phyloP scores from a whole-genome alignment of 2,797 vertebrate species.

The Bucorvus abyssinicus region DNA sequence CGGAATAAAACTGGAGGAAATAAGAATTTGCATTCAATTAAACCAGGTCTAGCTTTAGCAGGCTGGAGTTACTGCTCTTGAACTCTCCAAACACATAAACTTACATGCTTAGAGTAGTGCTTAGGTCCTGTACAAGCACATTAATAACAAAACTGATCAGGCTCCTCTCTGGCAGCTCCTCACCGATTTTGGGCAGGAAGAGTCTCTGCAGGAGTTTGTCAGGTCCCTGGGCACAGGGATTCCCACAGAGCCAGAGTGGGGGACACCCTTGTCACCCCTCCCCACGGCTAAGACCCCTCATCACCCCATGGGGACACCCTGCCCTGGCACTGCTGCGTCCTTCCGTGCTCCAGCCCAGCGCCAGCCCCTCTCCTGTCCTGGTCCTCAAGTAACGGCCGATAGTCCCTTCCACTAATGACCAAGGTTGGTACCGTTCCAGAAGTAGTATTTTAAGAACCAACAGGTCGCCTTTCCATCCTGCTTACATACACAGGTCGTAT shows the following conservation, averaged over 20 bases:
- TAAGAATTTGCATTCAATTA: not conserved
- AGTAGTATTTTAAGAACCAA: not conserved
- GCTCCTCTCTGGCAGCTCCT: not conserved
- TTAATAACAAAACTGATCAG: constrained; percentile 45
- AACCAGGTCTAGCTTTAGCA: not conserved
- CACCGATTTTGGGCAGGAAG: not conserved
- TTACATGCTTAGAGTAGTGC: constrained; percentile 5
- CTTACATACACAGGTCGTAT: not conserved
- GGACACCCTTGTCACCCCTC: accelerated
- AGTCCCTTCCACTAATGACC: not conserved
- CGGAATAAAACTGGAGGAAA: constrained; percentile 1
- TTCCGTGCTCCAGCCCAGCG: not conserved
- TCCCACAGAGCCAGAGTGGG: accelerated
- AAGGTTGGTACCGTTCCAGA: not conserved
- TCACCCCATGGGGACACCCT: accelerated
- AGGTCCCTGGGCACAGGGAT: accelerated
- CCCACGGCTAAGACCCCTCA: not conserved
- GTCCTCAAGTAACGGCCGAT: accelerated
- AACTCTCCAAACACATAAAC: not conserved
- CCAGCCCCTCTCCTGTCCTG: too few species aligned
- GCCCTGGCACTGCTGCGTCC: not conserved
- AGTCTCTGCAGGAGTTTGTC: not conserved
- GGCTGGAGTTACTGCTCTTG: not conserved
- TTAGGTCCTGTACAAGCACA: constrained; percentile 10
- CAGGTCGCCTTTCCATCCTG: not conserved